Base-by-base conservation (phyloP, 2,797 vertebrate species). In the Streptopelia turtur region DNA sequence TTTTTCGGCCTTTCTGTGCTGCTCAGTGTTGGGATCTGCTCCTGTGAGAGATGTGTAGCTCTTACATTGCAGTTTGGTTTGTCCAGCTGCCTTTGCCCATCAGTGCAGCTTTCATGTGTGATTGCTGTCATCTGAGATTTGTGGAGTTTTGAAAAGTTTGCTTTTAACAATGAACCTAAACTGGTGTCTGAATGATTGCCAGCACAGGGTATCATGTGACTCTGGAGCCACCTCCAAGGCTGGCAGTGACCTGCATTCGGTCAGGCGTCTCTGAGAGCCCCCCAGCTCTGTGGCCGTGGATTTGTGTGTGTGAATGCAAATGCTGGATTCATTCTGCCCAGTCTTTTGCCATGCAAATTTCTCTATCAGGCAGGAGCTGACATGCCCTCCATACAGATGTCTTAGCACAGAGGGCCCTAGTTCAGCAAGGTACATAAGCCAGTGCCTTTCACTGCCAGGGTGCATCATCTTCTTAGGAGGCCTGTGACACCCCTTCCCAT, bases 401-500 rank as follows among this genome's bases (percentile, higher is more conserved):
- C 83, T 92, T 79, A 91, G 83, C 1, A 1, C n/a, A 25, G 60
- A 69, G 45, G 60, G 24, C 57, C 28, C 41, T 31, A 5, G 7
- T 89, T 86, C 65, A 52, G 56, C 9, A 1, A 78, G 17, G 55
- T 81, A 4, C 18, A 1, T 81, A 30, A 89, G 6, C 63, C 72
- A 66, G 85, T 95, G 91, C 85, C 91, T 94, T 90, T 88, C 57
- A 17, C n/a, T 90, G 20, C 14, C 64, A 68, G 82, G 71, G 47
- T 84, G 39, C 22, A 7, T 43, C 2, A 3, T 82, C 66, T 84
- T 79, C 79, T 10, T 4, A 55, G 57, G 31, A 65, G 56, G 50
- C 10, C 45, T 87, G 17, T 69, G 15, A 53, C n/a, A 87, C 31
- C 64, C 39, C 12, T 33, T 52, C 13, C 23, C 37, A 11, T 45